phyloP scores from a whole-genome alignment of 2,113 vertebrate genomes.

The Bettongia penicillata region DNA sequence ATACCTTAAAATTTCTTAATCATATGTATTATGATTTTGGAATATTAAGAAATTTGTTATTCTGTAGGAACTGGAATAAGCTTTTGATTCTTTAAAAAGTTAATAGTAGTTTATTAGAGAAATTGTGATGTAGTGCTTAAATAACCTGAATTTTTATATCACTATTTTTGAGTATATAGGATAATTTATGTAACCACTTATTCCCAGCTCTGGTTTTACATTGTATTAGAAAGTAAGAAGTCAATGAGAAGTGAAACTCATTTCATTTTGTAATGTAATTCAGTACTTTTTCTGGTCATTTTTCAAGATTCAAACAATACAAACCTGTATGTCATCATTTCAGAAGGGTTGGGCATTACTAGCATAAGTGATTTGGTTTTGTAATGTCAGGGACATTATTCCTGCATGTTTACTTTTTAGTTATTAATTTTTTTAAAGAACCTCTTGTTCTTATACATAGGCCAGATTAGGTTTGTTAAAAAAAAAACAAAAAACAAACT shows the following conservation, averaged over 20 bases:
- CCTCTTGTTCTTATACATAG: slow-evolving; percentile 23
- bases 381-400: slow-evolving; percentile 30
- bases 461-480: slow-evolving; percentile 24
- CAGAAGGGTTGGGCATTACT: slow-evolving; percentile 9
- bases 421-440: slow-evolving; percentile 13
- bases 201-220: not conserved
- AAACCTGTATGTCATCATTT: slow-evolving; percentile 10
- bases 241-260: not conserved
- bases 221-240: not conserved
- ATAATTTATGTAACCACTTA: slow-evolving; percentile 8
- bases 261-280: slow-evolving; percentile 11
- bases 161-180: not conserved
- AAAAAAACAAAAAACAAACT: slow-evolving; percentile 20
- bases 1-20: slow-evolving; percentile 30
- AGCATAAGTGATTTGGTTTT: slow-evolving; percentile 41
- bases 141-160: slow-evolving; percentile 1
- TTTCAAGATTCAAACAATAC: slow-evolving; percentile 33
- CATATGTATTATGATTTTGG: slow-evolving; percentile 13
- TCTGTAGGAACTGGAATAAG: not conserved
- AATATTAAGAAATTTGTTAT: slow-evolving; percentile 26
- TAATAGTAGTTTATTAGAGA: not conserved
- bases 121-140: not conserved
- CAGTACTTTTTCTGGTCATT: slow-evolving; percentile 19
- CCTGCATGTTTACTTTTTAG: slow-evolving; percentile 53
- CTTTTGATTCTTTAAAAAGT: not conserved